Conservation (phyloP, 2,113 vertebrate genomes). For the Zosterops pallidus region DNA sequence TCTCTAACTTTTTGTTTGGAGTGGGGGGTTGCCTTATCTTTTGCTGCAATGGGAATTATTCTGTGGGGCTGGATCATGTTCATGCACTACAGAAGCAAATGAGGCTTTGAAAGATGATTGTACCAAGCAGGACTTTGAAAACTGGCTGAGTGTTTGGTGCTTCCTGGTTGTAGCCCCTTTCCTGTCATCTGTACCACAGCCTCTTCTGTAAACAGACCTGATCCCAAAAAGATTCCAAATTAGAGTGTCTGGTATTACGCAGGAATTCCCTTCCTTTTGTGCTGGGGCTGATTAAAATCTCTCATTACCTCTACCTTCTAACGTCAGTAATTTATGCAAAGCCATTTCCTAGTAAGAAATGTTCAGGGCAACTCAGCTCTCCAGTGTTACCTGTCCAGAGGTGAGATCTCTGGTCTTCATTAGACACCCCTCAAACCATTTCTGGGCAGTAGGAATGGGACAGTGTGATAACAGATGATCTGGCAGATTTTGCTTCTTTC, state of each 20-base stretch:
- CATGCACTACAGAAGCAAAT: neutral
- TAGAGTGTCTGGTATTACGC: neutral
- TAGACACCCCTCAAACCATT: neutral
- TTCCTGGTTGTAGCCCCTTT: neutral
- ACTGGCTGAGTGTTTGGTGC: neutral
- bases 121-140: neutral
- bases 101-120: neutral
- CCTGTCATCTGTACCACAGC: neutral
- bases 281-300: slow-evolving; percentile 30
- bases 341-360: neutral
- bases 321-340: slow-evolving; percentile 9
- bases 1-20: neutral
- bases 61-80: neutral
- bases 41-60: neutral
- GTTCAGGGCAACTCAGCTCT: neutral
- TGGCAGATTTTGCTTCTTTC: neutral
- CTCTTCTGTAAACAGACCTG: neutral
- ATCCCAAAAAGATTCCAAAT: neutral
- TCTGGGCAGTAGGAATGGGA: neutral
- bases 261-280: neutral
- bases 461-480: neutral
- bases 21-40: neutral
- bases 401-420: neutral
- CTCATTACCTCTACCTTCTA: neutral
- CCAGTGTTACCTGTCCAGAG: neutral